phyloP scores from a whole-genome alignment of 2,797 vertebrate genomes.

The Nannoperca obscura region DNA sequence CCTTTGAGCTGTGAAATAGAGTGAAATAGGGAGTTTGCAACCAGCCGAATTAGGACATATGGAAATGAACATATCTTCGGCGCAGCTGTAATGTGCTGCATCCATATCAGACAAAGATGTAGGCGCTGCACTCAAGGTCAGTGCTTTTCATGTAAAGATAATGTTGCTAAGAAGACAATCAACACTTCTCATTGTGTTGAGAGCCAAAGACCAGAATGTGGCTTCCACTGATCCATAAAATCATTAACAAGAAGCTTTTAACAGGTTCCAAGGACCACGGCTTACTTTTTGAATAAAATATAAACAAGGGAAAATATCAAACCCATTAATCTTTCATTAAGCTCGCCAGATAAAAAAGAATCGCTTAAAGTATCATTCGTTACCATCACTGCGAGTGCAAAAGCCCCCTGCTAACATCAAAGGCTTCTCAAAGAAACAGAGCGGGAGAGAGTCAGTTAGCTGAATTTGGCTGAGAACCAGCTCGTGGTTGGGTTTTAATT shows the following conservation, averaged over 20 bases:
- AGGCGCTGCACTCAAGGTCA: constrained; percentile 57
- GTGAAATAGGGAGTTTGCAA: constrained; percentile 35
- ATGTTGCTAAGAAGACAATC: constrained; percentile 63
- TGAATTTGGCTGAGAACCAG: constrained; percentile 94
- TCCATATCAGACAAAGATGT: constrained; percentile 46
- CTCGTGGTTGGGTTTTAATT: constrained; percentile 91
- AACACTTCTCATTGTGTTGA: constrained; percentile 55
- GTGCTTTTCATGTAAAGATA: constrained; percentile 47
- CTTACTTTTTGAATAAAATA: constrained; percentile 90
- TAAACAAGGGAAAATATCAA: constrained; percentile 97
- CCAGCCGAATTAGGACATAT: constrained; percentile 63
- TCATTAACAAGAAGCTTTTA: constrained; percentile 86
- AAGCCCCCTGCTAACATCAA: constrained; percentile 98
- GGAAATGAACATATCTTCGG: constrained; percentile 58
- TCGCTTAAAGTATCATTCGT: constrained; percentile 97
- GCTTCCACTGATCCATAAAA: constrained; percentile 87
- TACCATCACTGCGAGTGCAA: constrained; percentile 91
- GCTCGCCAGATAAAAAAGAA: constrained; percentile 99
- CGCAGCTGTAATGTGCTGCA: constrained; percentile 26
- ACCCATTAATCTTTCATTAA: constrained; percentile 99
- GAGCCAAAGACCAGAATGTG: constrained; percentile 66
- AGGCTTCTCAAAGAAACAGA: constrained; percentile 89
- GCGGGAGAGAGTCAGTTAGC: constrained; percentile 88
- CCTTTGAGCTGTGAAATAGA: constrained; percentile 51
- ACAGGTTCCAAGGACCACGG: constrained; percentile 86